Conservation (phyloP, 2,113 vertebrate genomes). For the Propithecus coquereli region DNA sequence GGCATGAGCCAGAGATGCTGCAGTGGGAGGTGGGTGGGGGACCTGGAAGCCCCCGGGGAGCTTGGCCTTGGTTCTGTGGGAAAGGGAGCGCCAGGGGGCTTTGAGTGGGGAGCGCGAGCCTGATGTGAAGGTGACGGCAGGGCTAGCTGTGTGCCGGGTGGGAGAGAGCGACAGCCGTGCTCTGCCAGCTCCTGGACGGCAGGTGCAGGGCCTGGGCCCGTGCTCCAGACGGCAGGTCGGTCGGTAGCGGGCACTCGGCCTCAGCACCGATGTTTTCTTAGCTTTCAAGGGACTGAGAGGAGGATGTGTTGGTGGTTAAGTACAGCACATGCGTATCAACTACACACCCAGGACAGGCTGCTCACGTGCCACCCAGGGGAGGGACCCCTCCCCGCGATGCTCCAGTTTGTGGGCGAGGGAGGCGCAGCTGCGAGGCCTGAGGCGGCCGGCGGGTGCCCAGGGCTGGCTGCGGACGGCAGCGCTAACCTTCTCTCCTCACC, state of each 20-base stretch:
- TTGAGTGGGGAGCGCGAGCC: neutral
- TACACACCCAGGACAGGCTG: fast-evolving
- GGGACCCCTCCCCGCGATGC: no score
- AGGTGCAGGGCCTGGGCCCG: no score
- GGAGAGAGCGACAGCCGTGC: neutral
- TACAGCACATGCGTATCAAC: fast-evolving
- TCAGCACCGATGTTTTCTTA: neutral
- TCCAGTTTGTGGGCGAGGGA: neutral
- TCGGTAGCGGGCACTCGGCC: no score
- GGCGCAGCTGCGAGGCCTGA: neutral
- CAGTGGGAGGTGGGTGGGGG: neutral
- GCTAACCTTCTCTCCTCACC: constrained; percentile 10
- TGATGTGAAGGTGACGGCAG: no score
- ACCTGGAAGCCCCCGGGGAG: neutral
- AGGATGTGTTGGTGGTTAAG: fast-evolving
- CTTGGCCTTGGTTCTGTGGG: neutral
- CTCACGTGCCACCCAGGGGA: neutral
- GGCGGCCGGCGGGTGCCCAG: no score
- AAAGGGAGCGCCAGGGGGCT: neutral
- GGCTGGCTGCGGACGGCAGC: fast-evolving
- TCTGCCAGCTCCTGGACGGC: no score
- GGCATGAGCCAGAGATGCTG: neutral
- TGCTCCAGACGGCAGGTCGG: no score
- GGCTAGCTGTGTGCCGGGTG: neutral
- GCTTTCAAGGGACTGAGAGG: neutral